A percentile compares a stretch with the other conserved stretches of the same genome.
Conservation (phyloP, 2,113 vertebrate species). For the Guaruba guarouba region DNA sequence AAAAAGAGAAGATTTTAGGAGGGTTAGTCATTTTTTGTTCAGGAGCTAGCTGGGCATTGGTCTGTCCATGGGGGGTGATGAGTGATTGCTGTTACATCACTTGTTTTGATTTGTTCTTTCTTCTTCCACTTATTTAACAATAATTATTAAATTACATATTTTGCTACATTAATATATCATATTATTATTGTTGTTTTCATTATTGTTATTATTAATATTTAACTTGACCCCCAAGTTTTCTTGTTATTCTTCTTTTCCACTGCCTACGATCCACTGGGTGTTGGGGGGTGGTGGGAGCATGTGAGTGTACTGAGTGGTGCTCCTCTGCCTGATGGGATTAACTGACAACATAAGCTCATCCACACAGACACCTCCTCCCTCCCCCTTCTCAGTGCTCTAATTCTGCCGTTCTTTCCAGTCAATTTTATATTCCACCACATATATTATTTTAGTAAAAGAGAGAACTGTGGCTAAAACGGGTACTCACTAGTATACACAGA, state of each 20-base stretch:
- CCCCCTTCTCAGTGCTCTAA: background rate
- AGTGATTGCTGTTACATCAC: background rate
- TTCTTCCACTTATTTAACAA: background rate
- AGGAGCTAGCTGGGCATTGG: accelerated
- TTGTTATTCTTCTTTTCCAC: background rate
- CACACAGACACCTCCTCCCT: accelerated
- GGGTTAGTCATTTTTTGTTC: background rate
- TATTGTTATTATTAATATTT: background rate
- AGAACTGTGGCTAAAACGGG: background rate
- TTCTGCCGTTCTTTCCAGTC: background rate
- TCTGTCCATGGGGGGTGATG: background rate
- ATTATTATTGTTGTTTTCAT: background rate
- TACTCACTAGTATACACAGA: background rate
- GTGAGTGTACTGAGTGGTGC: background rate
- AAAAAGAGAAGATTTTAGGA: background rate
- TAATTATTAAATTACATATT: background rate
- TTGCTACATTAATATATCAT: background rate
- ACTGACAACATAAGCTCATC: background rate
- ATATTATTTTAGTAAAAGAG: background rate
- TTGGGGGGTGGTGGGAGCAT: accelerated
- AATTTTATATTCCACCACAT: background rate
- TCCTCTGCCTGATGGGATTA: accelerated
- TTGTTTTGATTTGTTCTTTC: background rate
- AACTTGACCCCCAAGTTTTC: background rate
- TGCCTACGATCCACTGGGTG: accelerated